These are phyloP conservation scores for Bucorvus abyssinicus DNA, from an alignment of 2,797 vertebrate species.

Conservation along the genomic window DNA sequence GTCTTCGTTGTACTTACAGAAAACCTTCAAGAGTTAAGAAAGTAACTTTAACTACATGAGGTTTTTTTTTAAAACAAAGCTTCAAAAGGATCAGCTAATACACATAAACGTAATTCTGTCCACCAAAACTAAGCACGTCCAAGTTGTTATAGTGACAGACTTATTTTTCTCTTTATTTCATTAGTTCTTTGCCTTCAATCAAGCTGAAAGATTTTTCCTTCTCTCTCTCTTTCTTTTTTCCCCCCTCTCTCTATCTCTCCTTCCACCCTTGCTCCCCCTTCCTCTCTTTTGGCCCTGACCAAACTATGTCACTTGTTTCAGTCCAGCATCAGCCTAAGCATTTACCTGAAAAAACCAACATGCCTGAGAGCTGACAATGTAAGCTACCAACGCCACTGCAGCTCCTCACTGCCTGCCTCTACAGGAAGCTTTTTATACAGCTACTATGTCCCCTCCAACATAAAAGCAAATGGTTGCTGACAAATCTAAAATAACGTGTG, in stretches of 20 bases:
- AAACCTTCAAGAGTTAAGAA: conserved; percentile 77
- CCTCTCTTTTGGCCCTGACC: not conserved
- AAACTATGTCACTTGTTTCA: not conserved
- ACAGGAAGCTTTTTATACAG: not conserved
- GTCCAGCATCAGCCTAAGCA: not conserved
- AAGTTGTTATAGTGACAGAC: accelerated
- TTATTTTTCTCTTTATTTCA: not conserved
- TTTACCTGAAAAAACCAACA: not conserved
- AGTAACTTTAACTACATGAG: not conserved
- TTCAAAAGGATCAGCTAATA: not conserved
- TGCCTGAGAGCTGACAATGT: not conserved
- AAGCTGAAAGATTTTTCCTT: not conserved
- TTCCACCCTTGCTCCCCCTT: not conserved
- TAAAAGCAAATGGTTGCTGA: not conserved
- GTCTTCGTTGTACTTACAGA: conserved; percentile 75
- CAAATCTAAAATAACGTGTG: not conserved
- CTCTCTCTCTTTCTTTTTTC: not conserved
- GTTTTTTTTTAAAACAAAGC: not conserved
- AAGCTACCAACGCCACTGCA: not conserved
- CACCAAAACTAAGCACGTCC: not conserved
- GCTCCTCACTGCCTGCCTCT: not conserved
- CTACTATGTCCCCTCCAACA: not conserved
- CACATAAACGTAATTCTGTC: not conserved
- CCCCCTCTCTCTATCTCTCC: not conserved
- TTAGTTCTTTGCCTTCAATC: not conserved